phyloP scores from a whole-genome alignment of 2,888 invertebrate genomes.

The Chrysomela aeneicollis region DNA sequence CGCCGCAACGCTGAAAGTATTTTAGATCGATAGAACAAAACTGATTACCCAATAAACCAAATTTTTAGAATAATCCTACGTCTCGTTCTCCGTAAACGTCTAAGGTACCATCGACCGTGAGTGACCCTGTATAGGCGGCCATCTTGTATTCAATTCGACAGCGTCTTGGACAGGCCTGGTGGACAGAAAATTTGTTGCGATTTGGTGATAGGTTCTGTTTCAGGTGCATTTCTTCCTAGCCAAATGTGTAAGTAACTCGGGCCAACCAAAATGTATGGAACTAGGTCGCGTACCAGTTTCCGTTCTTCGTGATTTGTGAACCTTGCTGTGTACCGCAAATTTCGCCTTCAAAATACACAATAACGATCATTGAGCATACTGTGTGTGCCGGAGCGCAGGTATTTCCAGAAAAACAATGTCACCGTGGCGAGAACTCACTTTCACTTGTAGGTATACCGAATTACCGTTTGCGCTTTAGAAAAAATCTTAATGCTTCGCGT shows the following conservation, averaged over 20 bases:
- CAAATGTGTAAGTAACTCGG: too few relatives aligned
- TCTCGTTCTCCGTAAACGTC: too few relatives aligned
- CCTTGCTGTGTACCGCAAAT: neutral
- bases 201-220: too few relatives aligned
- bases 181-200: too few relatives aligned
- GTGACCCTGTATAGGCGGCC: too few relatives aligned
- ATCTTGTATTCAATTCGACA: too few relatives aligned
- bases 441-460: neutral
- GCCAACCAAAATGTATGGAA: neutral
- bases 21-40: too few relatives aligned
- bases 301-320: neutral
- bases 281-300: conserved; percentile 1
- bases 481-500: neutral
- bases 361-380: neutral
- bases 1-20: too few relatives aligned
- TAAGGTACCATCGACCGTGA: too few relatives aligned
- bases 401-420: conserved; percentile 4
- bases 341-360: neutral
- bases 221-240: neutral
- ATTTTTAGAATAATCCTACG: too few relatives aligned
- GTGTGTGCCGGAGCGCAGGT: neutral
- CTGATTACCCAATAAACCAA: too few relatives aligned
- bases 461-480: neutral
- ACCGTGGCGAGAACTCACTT: neutral
- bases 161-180: too few relatives aligned